Evolutionary conservation across 1,140 invertebrate species (phyloP).

Genomic region (Sitobion miscanthi): DNA sequence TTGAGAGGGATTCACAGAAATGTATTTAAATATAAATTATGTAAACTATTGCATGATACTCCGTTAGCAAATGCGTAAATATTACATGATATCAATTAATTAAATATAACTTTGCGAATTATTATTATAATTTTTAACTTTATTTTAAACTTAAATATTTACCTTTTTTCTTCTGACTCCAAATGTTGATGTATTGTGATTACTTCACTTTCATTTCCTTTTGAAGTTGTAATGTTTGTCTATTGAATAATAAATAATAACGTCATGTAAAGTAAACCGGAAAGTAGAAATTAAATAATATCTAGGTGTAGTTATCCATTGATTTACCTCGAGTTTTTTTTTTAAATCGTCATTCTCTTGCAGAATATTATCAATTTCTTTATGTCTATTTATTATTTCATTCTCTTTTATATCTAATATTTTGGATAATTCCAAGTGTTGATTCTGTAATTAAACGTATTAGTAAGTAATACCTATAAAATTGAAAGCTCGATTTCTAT

Average conservation of each 20-base stretch:
- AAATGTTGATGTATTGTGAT: not conserved
- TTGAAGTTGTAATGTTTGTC: no score
- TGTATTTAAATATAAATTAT: no score
- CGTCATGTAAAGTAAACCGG: not conserved
- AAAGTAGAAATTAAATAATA: not conserved
- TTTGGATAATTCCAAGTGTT: constrained; percentile 20
- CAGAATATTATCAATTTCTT: constrained; percentile 14
- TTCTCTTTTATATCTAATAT: constrained; percentile 39
- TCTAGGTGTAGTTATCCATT: not conserved
- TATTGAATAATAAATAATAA: not conserved
- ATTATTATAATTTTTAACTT: not conserved
- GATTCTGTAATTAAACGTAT: constrained; percentile 15
- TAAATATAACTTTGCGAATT: not conserved
- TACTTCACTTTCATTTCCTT: not conserved
- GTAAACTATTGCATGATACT: no score
- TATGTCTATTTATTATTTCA: not conserved
- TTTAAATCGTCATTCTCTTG: constrained; percentile 14
- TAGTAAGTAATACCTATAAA: not conserved
- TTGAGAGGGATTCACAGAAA: no score
- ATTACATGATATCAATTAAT: no score
- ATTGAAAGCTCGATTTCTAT: not conserved
- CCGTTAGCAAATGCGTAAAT: no score
- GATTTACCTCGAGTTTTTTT: constrained; percentile 27
- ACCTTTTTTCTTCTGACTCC: constrained; percentile 25
- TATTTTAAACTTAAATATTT: not conserved